These are phyloP conservation scores for Ichneumon xanthorius DNA, from an alignment of 2,888 invertebrate genomes.

Conservation along the genomic window DNA sequence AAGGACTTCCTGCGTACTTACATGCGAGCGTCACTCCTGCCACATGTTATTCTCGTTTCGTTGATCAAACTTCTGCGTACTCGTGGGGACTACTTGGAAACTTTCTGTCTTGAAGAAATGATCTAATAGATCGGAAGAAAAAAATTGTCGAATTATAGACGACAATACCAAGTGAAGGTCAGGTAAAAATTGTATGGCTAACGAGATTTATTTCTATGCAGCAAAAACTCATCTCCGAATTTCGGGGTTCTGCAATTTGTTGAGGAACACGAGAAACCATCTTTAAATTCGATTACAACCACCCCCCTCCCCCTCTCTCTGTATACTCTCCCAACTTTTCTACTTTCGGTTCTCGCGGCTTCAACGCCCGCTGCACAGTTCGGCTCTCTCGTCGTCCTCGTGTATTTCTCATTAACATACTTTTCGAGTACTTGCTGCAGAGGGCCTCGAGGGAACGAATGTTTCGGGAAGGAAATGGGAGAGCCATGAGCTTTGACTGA, in stretches of 20 bases:
- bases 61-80: conserved; percentile 42
- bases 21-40: conserved; percentile 45
- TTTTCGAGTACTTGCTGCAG: conserved; percentile 47
- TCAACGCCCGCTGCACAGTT: conserved; percentile 46
- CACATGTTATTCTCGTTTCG: conserved; percentile 42
- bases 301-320: background rate
- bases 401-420: conserved; percentile 74
- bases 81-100: conserved; percentile 1
- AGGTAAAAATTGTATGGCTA: background rate
- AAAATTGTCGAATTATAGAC: background rate
- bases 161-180: background rate
- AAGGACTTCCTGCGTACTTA: conserved; percentile 79
- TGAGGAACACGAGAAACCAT: conserved; percentile 35
- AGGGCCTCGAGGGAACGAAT: conserved; percentile 19
- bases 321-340: conserved; percentile 54
- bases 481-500: conserved; percentile 23
- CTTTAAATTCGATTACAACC: conserved; percentile 59
- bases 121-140: background rate
- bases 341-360: conserved; percentile 36
- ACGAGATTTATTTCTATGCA: background rate
- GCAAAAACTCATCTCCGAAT: conserved; percentile 6
- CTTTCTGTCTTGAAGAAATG: background rate
- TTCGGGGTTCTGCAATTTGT: conserved; percentile 17
- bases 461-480: background rate
- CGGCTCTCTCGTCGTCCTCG: conserved; percentile 58